These are phyloP conservation scores for Steinernema scapterisci DNA, from an alignment of 2,888 invertebrate genomes.

Conservation along the genomic window DNA sequence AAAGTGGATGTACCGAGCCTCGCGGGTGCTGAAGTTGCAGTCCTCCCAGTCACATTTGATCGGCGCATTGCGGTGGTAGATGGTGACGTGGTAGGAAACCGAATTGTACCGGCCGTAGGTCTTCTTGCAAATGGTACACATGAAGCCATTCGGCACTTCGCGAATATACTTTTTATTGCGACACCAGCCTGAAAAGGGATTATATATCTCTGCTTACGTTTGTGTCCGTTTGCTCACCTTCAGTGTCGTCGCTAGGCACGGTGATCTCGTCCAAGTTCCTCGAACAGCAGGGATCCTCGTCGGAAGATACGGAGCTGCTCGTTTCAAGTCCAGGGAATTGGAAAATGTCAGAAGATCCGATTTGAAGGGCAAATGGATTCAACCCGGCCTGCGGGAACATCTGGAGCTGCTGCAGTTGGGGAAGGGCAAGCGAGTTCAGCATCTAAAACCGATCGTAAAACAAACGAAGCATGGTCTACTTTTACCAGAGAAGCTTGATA, in stretches of 20 bases:
- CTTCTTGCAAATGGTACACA: slow-evolving; percentile 41
- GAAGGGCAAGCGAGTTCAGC: background rate
- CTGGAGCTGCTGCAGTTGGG: background rate
- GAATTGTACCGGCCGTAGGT: slow-evolving; percentile 41
- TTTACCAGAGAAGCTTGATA: slow-evolving; percentile 20
- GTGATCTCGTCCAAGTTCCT: slow-evolving; percentile 34
- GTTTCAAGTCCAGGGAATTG: slow-evolving; percentile 7
- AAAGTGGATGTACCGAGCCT: slow-evolving; percentile 45
- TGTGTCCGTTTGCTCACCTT: slow-evolving; percentile 40
- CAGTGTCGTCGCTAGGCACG: slow-evolving; percentile 56
- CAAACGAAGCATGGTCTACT: background rate
- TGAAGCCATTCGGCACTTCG: slow-evolving; percentile 33
- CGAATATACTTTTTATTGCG: slow-evolving; percentile 45
- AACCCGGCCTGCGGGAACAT: background rate
- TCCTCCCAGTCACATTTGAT: slow-evolving; percentile 39
- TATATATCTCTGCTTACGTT: background rate
- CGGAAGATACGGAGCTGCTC: slow-evolving; percentile 13
- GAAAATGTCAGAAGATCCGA: background rate
- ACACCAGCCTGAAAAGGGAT: slow-evolving; percentile 39
- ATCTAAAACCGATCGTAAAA: background rate
- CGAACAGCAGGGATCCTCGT: slow-evolving; percentile 23
- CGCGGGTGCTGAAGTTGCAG: slow-evolving; percentile 40
- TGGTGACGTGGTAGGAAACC: slow-evolving; percentile 43
- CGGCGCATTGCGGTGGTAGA: slow-evolving; percentile 44
- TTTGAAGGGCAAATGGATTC: background rate